These are phyloP conservation scores for Nephrotoma guestfalica DNA, from an alignment of 2,888 invertebrate species.

Conservation along the genomic window DNA sequence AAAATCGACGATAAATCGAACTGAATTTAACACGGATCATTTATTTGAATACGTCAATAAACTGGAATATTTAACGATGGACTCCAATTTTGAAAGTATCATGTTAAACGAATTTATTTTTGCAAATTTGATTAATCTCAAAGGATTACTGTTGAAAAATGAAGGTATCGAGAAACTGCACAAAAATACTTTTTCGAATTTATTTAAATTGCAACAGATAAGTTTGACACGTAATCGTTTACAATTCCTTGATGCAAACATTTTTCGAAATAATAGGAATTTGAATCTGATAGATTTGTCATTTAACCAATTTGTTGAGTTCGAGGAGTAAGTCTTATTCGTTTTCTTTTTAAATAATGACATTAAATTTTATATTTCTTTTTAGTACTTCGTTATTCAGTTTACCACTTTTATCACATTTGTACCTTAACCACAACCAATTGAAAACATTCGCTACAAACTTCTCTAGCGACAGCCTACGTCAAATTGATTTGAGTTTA, in stretches of 20 bases:
- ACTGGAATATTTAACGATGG: not conserved
- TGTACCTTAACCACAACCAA: not conserved
- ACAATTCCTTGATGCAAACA: not conserved
- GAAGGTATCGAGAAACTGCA: not conserved
- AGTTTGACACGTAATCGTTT: not conserved
- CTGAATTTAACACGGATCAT: not conserved
- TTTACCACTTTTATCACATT: not conserved
- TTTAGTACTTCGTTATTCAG: not conserved
- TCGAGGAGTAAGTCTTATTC: not conserved
- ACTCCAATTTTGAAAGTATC: not conserved
- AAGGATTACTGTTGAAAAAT: not conserved
- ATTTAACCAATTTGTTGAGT: not conserved
- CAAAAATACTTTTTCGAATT: not conserved
- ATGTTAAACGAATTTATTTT: not conserved
- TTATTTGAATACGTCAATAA: not conserved
- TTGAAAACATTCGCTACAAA: not conserved
- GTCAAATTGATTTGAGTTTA: not conserved
- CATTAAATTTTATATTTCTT: not conserved
- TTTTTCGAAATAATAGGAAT: not conserved
- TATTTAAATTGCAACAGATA: not conserved
- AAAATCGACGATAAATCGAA: not conserved
- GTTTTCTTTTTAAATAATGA: not conserved
- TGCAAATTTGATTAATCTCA: not conserved
- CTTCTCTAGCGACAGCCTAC: not conserved
- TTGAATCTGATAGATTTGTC: not conserved